Conservation (phyloP, 1,140 invertebrate genomes). For the Pachypsylla venusta region DNA sequence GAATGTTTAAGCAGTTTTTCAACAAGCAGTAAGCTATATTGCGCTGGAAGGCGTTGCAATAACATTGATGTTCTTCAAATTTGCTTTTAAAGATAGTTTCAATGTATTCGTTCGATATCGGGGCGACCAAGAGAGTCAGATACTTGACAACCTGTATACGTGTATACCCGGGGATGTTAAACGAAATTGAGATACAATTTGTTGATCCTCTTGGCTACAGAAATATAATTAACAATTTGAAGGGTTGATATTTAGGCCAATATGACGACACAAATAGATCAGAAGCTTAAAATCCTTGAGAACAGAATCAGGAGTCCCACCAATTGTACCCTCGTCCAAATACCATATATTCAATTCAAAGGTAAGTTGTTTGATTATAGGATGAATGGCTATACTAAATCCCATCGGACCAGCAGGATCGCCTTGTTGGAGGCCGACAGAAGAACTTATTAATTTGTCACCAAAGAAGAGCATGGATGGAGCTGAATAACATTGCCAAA, state of each 20-base stretch:
- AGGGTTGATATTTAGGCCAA: background rate
- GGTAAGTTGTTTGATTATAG: background rate
- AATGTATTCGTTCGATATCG: background rate
- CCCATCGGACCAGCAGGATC: background rate
- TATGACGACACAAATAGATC: background rate
- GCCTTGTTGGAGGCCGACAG: background rate
- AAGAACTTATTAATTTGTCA: background rate
- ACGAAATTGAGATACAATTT: background rate
- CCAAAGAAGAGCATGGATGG: background rate
- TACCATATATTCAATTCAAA: slow-evolving; percentile 4
- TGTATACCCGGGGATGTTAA: background rate
- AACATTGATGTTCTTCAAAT: background rate
- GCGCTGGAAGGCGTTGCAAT: background rate
- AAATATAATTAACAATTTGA: background rate
- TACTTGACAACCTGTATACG: background rate
- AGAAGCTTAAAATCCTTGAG: background rate
- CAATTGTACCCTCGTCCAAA: background rate
- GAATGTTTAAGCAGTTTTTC: background rate
- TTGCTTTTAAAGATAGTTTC: background rate
- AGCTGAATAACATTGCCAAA: no score
- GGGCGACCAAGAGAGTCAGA: background rate
- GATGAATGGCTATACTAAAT: background rate
- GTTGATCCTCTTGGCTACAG: background rate
- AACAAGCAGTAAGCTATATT: background rate
- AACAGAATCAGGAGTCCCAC: background rate